phyloP scores from a whole-genome alignment of 2,888 invertebrate species.

The Helleia helle region DNA sequence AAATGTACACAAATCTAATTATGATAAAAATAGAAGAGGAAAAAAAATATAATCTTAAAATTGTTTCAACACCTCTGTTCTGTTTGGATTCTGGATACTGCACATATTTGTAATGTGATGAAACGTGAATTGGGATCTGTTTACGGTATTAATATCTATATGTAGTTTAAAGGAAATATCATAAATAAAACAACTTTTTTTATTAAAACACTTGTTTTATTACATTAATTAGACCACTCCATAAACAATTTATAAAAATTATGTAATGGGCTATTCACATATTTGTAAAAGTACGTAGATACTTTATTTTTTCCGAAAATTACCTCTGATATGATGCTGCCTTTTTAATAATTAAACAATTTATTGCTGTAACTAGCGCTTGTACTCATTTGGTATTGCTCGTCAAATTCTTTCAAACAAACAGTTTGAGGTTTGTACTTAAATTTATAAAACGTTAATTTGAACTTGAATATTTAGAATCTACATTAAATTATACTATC shows the following conservation, averaged over 20 bases:
- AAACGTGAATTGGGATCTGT: too few species aligned
- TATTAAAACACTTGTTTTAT: constrained; percentile 33
- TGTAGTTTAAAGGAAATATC: not conserved
- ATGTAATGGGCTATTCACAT: constrained; percentile 46
- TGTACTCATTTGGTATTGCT: constrained; percentile 1
- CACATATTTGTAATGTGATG: too few species aligned
- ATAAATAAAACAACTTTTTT: constrained; percentile 21
- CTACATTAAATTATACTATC: not conserved
- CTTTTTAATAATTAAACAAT: constrained; percentile 21
- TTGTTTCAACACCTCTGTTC: too few species aligned
- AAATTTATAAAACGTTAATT: not conserved
- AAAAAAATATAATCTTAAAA: too few species aligned
- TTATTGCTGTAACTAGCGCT: constrained; percentile 29
- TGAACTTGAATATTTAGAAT: not conserved
- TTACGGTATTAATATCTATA: not conserved
- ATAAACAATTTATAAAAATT: constrained; percentile 53
- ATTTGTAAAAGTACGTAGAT: constrained; percentile 24
- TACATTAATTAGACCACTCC: constrained; percentile 51
- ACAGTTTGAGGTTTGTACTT: not conserved
- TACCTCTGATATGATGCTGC: constrained; percentile 38
- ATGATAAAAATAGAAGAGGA: too few species aligned
- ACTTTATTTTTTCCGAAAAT: constrained; percentile 24
- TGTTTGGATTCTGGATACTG: too few species aligned
- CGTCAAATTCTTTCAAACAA: not conserved
- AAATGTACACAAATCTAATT: too few species aligned